A percentile compares a stretch with the other conserved stretches of the same genome.
These are phyloP conservation scores for Mactromeris polynyma DNA, from an alignment of 2,888 invertebrate genomes.

Conservation along the genomic window DNA sequence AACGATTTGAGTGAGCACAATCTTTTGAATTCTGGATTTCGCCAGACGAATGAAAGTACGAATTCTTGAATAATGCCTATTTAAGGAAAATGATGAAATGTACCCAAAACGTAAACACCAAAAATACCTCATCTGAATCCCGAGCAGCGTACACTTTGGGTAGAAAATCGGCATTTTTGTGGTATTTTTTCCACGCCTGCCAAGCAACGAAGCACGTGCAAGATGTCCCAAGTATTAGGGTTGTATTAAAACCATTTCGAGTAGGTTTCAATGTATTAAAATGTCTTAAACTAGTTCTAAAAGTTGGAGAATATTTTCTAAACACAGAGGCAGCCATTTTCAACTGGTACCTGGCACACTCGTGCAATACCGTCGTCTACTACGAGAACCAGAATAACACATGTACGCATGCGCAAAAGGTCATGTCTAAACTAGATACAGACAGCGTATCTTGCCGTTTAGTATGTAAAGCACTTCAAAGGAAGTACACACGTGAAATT, in stretches of 20 bases:
- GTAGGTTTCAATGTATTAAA: constrained; percentile 45
- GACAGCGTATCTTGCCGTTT: background rate
- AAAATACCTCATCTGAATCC: constrained; percentile 31
- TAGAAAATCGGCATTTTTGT: constrained; percentile 41
- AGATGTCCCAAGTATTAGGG: constrained; percentile 57
- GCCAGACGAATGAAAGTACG: background rate
- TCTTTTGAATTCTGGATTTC: background rate
- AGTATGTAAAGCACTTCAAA: constrained; percentile 19
- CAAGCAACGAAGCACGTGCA: constrained; percentile 54
- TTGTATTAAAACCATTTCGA: constrained; percentile 38
- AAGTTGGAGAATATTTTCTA: constrained; percentile 40
- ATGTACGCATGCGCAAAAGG: constrained; percentile 64
- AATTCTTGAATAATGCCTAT: constrained; percentile 5
- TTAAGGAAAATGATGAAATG: constrained; percentile 34
- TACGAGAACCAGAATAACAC: constrained; percentile 35
- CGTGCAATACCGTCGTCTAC: background rate
- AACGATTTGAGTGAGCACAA: too few relatives aligned
- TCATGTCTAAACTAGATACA: constrained; percentile 55
- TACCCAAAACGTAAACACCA: background rate
- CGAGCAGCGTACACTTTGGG: constrained; percentile 58
- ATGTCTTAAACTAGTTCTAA: constrained; percentile 55
- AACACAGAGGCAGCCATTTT: constrained; percentile 69
- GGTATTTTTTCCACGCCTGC: constrained; percentile 47
- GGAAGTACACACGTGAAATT: constrained; percentile 9
- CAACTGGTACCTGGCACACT: background rate